phyloP scores from a whole-genome alignment of 2,113 vertebrate genomes.

The Elephas maximus region DNA sequence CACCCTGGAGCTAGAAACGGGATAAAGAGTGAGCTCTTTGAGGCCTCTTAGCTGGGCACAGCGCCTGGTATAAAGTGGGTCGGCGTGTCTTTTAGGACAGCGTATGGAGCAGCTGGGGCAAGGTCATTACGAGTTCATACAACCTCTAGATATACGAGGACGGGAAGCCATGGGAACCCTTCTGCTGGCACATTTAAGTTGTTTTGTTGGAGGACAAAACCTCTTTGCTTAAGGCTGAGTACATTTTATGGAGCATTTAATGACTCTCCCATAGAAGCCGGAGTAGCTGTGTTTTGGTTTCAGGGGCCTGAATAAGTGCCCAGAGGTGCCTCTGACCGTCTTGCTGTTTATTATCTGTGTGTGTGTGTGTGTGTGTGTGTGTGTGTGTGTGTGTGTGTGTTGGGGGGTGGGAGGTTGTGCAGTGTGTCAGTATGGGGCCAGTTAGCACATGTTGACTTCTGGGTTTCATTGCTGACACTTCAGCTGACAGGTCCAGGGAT shows the following conservation, averaged over 20 bases:
- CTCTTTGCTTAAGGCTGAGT: constrained; percentile 51
- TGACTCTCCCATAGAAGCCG: neutral
- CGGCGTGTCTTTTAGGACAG: constrained; percentile 47
- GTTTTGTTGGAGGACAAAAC: constrained; percentile 65
- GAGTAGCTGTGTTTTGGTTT: constrained; percentile 3
- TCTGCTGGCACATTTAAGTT: neutral
- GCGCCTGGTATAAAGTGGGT: constrained; percentile 33
- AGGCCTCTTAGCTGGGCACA: constrained; percentile 31
- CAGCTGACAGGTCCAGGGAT: neutral
- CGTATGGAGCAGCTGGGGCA: constrained; percentile 48
- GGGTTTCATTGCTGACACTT: constrained; percentile 69
- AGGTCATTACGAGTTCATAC: constrained; percentile 57
- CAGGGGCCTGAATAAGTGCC: neutral
- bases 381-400: neutral
- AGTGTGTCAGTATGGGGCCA: neutral
- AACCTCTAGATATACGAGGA: neutral
- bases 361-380: neutral
- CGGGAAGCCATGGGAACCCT: neutral
- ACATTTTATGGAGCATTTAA: neutral
- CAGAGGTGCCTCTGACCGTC: neutral
- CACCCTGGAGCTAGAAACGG: neutral
- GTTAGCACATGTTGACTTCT: constrained; percentile 60
- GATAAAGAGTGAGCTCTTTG: neutral
- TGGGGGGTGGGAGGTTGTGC: neutral
- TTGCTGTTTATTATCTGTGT: constrained; percentile 24